Percentiles rank a stretch among this genome's conserved stretches.
phyloP scores from a whole-genome alignment of 2,113 vertebrate genomes.

The Microtus oregoni region DNA sequence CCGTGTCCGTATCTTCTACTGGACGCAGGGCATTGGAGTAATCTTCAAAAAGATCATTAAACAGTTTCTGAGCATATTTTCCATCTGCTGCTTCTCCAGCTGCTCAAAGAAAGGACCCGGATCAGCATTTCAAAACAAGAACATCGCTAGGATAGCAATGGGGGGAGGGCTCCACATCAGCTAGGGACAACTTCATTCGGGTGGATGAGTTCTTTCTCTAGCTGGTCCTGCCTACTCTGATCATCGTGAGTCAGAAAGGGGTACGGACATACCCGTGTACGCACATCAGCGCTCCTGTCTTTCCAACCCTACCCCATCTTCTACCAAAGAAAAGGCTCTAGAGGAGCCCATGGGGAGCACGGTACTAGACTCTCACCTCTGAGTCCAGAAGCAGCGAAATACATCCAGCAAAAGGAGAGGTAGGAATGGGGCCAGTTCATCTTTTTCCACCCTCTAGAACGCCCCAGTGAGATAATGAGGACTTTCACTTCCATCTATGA shows the following conservation, averaged over 20 bases:
- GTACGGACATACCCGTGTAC: too few relatives aligned
- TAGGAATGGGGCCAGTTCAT: slow-evolving; percentile 63
- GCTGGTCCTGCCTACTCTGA: too few relatives aligned
- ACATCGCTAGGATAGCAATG: neutral
- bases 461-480: neutral
- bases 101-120: slow-evolving; percentile 76
- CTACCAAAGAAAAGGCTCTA: neutral
- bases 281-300: neutral
- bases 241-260: neutral
- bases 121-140: slow-evolving; percentile 33
- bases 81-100: slow-evolving; percentile 93
- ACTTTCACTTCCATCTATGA: neutral
- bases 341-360: neutral
- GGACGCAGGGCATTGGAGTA: slow-evolving; percentile 96
- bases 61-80: slow-evolving; percentile 95
- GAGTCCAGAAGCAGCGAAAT: slow-evolving; percentile 71
- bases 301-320: neutral
- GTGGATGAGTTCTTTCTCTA: neutral
- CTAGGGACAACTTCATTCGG: neutral
- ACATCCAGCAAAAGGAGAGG: slow-evolving; percentile 79
- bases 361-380: slow-evolving; percentile 80
- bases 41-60: slow-evolving; percentile 94
- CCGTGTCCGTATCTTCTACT: slow-evolving; percentile 96
- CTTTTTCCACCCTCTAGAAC: slow-evolving; percentile 56
- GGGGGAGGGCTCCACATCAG: too few relatives aligned